Percentiles rank a stretch among this genome's conserved stretches.
phyloP scores from a whole-genome alignment of 2,113 vertebrate genomes.

The Apteryx owenii region DNA sequence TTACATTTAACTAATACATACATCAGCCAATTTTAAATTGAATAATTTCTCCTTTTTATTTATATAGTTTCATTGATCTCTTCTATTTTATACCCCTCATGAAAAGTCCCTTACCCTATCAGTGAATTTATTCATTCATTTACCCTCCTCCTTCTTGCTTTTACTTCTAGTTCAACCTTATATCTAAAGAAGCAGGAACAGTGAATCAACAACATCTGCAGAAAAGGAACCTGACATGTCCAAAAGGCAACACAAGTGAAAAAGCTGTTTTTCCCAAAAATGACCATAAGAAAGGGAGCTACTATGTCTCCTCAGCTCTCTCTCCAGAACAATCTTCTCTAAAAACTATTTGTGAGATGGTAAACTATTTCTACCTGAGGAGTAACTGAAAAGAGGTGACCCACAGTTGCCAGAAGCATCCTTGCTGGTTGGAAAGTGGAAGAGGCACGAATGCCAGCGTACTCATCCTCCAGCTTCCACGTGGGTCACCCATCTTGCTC shows the following conservation, averaged over 20 bases:
- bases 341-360: neutral
- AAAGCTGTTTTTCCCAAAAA: neutral
- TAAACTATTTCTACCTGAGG: neutral
- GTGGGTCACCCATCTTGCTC: neutral
- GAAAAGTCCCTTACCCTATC: neutral
- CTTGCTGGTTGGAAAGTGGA: neutral
- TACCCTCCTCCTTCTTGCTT: neutral
- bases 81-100: neutral
- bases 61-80: neutral
- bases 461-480: neutral
- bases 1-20: neutral
- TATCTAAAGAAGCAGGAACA: neutral
- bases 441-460: neutral
- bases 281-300: neutral
- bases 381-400: neutral
- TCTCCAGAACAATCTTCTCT: neutral
- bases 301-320: neutral
- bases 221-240: neutral
- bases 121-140: neutral
- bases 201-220: neutral
- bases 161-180: neutral
- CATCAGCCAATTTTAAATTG: neutral
- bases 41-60: neutral
- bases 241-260: neutral
- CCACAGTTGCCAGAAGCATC: neutral